Evolutionary conservation across 2,113 vertebrate genomes (phyloP).

Genomic region (Gnathonemus echidnorhynchus): DNA sequence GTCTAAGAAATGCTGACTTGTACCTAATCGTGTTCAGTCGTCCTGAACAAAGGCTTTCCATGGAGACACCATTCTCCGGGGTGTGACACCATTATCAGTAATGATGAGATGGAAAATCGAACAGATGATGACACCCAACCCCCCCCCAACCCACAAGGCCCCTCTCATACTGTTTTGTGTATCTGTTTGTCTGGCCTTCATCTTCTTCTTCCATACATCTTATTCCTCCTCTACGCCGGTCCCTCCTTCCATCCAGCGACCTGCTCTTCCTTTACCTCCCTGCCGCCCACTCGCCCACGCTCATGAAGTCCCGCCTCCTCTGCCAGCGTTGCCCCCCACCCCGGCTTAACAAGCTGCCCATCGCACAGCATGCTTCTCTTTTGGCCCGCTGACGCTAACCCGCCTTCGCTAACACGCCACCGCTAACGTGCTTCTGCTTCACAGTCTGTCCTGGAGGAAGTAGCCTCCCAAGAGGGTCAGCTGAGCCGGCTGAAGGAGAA

Average conservation of each 20-base stretch:
- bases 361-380: background rate
- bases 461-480: conserved; percentile 79
- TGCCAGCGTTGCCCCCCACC: conserved; percentile 10
- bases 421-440: conserved; percentile 68
- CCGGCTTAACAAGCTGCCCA: background rate
- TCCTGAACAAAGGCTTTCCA: conserved; percentile 43
- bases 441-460: conserved; percentile 93
- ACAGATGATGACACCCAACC: conserved; percentile 43
- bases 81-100: conserved; percentile 49
- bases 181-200: conserved; percentile 48
- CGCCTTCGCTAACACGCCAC: background rate
- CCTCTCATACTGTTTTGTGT: conserved; percentile 44
- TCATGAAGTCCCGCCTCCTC: conserved; percentile 5
- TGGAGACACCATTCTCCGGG: conserved; percentile 44
- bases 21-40: conserved; percentile 59
- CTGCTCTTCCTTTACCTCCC: background rate
- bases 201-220: conserved; percentile 26
- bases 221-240: conserved; percentile 7
- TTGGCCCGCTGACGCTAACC: background rate
- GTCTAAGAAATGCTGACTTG: conserved; percentile 50
- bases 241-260: background rate
- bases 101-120: conserved; percentile 32
- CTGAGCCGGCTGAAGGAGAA: conserved; percentile 84
- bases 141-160: conserved; percentile 43
- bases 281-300: conserved; percentile 12